Evolutionary conservation across 2,888 invertebrate species (phyloP), one percentile per base, ranked within the genome.

Genomic region (Leucophenga montana): DNA sequence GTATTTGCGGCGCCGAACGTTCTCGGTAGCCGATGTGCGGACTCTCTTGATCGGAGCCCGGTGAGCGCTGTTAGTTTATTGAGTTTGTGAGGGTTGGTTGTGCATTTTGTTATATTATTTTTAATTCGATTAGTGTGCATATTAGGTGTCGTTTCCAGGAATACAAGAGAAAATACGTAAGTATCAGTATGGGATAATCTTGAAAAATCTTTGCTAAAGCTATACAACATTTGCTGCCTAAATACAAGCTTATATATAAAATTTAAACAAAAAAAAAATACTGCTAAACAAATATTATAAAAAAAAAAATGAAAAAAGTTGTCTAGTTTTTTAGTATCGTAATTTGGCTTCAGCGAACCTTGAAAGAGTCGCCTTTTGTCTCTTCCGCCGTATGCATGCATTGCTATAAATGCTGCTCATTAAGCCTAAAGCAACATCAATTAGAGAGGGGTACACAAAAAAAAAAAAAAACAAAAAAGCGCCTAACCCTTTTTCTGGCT

Each of bases 11-110:
- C 77, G 92, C 89, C 80, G 82, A 71, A 64, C 85, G 88, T 88
- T 89, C 91, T 88, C 90, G 91, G 77, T 89, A 91, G 75, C 89
- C 89, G 84, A 86, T 89, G 73, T 85, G 80, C 70, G 88, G 86
- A 79, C 89, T 88, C 77, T 89, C 89, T 80, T 91, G 91, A 81
- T 91, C 91, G 74, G 89, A 89, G 79, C 88, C 88, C 74, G 89
- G 88, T 78, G 89, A 89, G 81, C 88, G 85, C 88, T 89, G 84
- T 80, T 83, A 77, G 75, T 78, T 18, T 20, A 65, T 56, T 50
- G 56, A 11, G 50, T 22, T 61, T 66, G 46, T 67, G 50, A 76
- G 66, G 50, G 65, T 68, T 72, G 53, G 69, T 71, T 71, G 39
- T 39, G 39, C 39, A 39, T 39, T 39, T 8, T 39, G 3, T 39